Evolutionary conservation across 2,113 vertebrate species (phyloP).

Genomic region (Malurus alboscapulatus): DNA sequence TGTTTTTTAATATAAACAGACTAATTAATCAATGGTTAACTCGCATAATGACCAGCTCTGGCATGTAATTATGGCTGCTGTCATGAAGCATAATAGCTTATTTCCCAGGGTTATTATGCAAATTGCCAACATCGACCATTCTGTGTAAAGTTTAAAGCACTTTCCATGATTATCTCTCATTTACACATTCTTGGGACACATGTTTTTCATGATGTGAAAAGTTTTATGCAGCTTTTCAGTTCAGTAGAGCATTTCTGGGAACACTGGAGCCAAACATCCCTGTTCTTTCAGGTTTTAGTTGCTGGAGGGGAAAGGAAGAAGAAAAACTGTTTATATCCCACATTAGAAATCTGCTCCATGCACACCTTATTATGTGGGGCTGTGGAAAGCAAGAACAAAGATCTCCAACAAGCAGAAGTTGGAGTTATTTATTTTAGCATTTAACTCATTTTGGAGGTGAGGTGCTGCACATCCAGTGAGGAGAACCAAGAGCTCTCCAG

Average conservation of each 20-base stretch:
- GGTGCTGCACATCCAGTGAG: rapidly evolving
- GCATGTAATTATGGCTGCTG: slow-evolving; percentile 12
- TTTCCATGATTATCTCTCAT: neutral
- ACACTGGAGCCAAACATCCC: neutral
- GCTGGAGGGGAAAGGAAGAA: neutral
- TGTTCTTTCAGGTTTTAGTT: neutral
- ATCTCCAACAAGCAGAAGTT: neutral
- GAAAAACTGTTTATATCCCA: neutral
- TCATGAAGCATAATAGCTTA: neutral
- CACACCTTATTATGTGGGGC: neutral
- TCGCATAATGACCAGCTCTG: slow-evolving; percentile 22
- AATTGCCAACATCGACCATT: slow-evolving; percentile 34
- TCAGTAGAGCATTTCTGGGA: neutral
- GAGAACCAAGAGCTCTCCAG: neutral
- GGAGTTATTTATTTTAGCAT: neutral
- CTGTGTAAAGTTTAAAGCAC: neutral
- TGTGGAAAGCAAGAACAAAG: neutral
- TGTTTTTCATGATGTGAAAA: neutral
- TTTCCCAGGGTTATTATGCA: slow-evolving; percentile 31
- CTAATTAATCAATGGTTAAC: slow-evolving; percentile 66
- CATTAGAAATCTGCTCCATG: neutral
- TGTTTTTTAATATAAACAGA: slow-evolving; percentile 56
- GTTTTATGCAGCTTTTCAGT: neutral
- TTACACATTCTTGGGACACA: neutral
- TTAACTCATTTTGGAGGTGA: neutral